Base-by-base conservation (phyloP, 2,797 vertebrate genomes). In the Pangasius macronema region DNA sequence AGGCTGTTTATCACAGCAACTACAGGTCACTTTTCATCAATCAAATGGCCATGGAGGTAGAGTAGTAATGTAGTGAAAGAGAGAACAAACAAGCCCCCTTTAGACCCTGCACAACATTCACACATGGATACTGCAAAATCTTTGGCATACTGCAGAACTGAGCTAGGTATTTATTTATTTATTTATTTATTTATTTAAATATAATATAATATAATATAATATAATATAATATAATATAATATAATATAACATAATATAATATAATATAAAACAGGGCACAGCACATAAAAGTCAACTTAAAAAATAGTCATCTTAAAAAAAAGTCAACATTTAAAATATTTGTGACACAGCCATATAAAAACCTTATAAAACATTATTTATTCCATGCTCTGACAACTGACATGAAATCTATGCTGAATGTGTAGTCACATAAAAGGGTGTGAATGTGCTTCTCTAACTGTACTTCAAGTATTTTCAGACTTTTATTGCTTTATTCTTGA, bases 1-100 rank as follows among this genome's bases (percentile, higher is more conserved):
- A 51, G 49, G 61, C 86, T 91, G 88, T 90, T 91, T 88, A 91
- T 89, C 83, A 89, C 88, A 87, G 75, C 84, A 68, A 82, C 68
- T 79, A 82, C 86, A 53, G 24, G 73, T 89, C 22, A 39, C 68
- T 87, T 42, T 36, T 84, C 86, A 89, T 88, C 86, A 88, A 88
- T 90, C 87, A 90, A 86, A 84, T 85, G 89, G 86, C 85, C 85
- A 76, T 85, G 63, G 67, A 68, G 68, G 53, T 36, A 81, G 30
- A 87, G n/a, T 63, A 87, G 67, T 73, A 61, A 22, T 73, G 80
- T 42, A 42, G 61, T 18, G 8, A 61, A n/a, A 83, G 61, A 61
- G 39, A 61, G 83, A 83, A 80, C 83, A 83, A 39, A 42, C 0
- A 24, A 87, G 75, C 20, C 75, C 80, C 81, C 51, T 81, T 80